Evolutionary conservation across 2,797 vertebrate species (phyloP).

Genomic region (Sarcoramphus papa): DNA sequence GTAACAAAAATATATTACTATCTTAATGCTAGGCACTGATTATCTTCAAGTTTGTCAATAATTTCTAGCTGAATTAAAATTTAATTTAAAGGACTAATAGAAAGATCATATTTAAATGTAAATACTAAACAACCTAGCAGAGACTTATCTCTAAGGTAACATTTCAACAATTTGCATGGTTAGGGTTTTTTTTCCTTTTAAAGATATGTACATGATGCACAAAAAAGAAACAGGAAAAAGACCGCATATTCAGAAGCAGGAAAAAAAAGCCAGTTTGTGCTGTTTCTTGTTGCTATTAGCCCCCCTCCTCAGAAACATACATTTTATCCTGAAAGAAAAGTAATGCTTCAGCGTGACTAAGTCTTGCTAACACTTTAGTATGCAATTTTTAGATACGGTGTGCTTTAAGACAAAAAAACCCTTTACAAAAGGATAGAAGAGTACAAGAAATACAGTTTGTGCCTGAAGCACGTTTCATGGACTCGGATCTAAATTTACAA

Average conservation of each 20-base stretch:
- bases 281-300: not conserved
- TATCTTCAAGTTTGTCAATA: not conserved
- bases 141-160: not conserved
- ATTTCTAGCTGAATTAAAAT: not conserved
- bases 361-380: not conserved
- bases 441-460: not conserved
- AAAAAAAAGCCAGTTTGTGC: not conserved
- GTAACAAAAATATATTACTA: not conserved
- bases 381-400: not conserved
- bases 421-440: not conserved
- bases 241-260: not conserved
- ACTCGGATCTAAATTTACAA: not conserved
- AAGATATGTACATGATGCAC: not conserved
- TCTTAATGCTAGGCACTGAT: not conserved
- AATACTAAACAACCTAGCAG: not conserved
- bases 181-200: not conserved
- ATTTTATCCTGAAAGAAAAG: not conserved
- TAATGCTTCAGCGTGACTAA: not conserved
- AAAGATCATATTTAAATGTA: not conserved
- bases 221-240: not conserved
- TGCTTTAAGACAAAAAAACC: not conserved
- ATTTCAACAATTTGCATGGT: not conserved
- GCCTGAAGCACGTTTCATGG: not conserved
- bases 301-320: accelerated
- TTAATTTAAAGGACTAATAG: not conserved